phyloP scores from a whole-genome alignment of 2,888 invertebrate species.

The Eristalinus aeneus region DNA sequence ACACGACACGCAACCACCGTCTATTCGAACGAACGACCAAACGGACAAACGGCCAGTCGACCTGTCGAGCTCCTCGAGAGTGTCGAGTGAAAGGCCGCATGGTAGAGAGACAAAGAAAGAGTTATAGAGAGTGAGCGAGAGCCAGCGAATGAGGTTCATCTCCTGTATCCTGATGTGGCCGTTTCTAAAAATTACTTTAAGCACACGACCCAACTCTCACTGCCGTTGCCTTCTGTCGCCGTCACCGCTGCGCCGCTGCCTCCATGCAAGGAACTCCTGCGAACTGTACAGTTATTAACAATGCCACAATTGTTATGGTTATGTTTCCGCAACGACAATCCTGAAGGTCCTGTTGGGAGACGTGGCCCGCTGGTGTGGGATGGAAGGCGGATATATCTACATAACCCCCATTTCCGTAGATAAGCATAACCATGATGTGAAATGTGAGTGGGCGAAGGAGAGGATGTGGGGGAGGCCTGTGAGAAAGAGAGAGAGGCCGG shows the following conservation, averaged over 20 bases:
- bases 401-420: slow-evolving; percentile 46
- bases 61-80: not conserved
- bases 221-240: too few species aligned
- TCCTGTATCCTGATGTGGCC: slow-evolving; percentile 30
- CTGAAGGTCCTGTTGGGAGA: slow-evolving; percentile 34
- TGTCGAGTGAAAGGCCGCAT: not conserved
- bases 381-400: slow-evolving; percentile 31
- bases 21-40: not conserved
- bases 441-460: not conserved
- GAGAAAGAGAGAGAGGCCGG: not conserved
- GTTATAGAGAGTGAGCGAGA: not conserved
- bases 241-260: not conserved
- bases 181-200: slow-evolving; percentile 54
- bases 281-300: slow-evolving; percentile 53
- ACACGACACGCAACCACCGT: slow-evolving; percentile 16
- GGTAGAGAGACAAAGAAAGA: not conserved
- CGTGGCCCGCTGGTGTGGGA: not conserved
- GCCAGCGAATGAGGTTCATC: not conserved
- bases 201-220: slow-evolving; percentile 8
- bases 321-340: slow-evolving; percentile 58
- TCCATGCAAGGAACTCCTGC: not conserved
- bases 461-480: not conserved
- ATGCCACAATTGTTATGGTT: slow-evolving; percentile 63
- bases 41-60: not conserved
- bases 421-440: slow-evolving; percentile 36